phyloP scores from a whole-genome alignment of 2,888 invertebrate species.

The Villa cingulata region DNA sequence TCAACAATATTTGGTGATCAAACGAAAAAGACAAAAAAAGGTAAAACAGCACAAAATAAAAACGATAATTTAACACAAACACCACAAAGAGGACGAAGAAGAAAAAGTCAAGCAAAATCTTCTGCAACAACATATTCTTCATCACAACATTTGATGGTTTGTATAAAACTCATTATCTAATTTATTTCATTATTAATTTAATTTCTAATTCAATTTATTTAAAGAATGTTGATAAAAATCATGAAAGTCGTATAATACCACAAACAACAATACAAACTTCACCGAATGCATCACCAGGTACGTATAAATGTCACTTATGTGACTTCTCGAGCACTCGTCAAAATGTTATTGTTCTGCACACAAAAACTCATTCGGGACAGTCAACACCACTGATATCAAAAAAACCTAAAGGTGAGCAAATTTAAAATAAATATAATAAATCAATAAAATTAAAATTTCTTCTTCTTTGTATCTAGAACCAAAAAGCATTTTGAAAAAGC shows the following conservation, averaged over 20 bases:
- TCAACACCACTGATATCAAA: constrained; percentile 8
- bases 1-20: constrained; percentile 39
- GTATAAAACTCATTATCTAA: neutral
- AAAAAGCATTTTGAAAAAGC: neutral
- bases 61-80: too few species aligned
- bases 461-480: neutral
- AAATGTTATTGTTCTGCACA: constrained; percentile 60
- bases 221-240: neutral
- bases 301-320: constrained; percentile 50
- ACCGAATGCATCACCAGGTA: constrained; percentile 20
- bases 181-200: neutral
- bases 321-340: constrained; percentile 52
- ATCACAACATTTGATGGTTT: too few species aligned
- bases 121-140: neutral
- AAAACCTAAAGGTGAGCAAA: constrained; percentile 5
- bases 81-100: neutral
- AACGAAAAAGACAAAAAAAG: constrained; percentile 9
- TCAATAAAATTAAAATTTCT: neutral
- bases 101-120: neutral
- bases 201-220: too few species aligned
- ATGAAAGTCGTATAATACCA: neutral
- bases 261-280: neutral
- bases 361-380: constrained; percentile 47
- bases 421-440: neutral
- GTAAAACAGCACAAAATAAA: constrained; percentile 10